These are phyloP conservation scores for Melanotaenia trifasciata DNA, from an alignment of 2,797 vertebrate species.

Conservation along the genomic window DNA sequence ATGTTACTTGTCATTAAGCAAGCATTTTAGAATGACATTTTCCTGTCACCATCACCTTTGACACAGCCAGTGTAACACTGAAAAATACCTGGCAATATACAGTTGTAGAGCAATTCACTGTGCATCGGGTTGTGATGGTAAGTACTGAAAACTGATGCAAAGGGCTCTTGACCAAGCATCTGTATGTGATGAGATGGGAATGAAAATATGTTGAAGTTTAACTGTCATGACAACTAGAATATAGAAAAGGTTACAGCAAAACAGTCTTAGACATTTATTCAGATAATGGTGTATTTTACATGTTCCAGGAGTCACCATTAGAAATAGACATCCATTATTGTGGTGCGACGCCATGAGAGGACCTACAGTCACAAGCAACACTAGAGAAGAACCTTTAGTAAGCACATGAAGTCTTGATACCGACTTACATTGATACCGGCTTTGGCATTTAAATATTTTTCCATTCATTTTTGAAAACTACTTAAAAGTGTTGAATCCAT, in stretches of 20 bases:
- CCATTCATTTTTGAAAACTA: slow-evolving; percentile 79
- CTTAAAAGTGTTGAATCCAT: slow-evolving; percentile 82
- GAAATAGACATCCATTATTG: slow-evolving; percentile 39
- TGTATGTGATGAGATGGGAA: background rate
- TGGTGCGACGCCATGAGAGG: slow-evolving; percentile 43
- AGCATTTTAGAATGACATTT: background rate
- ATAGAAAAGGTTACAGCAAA: slow-evolving; percentile 19
- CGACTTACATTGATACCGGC: slow-evolving; percentile 79
- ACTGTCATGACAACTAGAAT: slow-evolving; percentile 23
- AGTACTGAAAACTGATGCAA: background rate
- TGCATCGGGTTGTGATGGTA: too few species aligned
- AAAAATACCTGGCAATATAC: background rate
- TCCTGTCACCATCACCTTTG: background rate
- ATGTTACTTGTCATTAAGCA: background rate
- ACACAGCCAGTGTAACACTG: background rate
- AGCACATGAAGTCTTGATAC: slow-evolving; percentile 86
- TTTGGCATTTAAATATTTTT: slow-evolving; percentile 83
- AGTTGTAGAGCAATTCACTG: background rate
- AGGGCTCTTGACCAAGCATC: background rate
- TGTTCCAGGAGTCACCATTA: slow-evolving; percentile 43
- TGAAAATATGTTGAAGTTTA: slow-evolving; percentile 11
- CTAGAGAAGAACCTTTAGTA: slow-evolving; percentile 85
- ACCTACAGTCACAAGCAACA: slow-evolving; percentile 74
- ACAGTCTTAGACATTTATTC: slow-evolving; percentile 56
- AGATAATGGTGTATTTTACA: slow-evolving; percentile 50